Percentiles rank a stretch among this genome's conserved stretches.
These are phyloP conservation scores for Arbacia lixula DNA, from an alignment of 53 echinoderm and acorn worm genomes.

Conservation along the genomic window DNA sequence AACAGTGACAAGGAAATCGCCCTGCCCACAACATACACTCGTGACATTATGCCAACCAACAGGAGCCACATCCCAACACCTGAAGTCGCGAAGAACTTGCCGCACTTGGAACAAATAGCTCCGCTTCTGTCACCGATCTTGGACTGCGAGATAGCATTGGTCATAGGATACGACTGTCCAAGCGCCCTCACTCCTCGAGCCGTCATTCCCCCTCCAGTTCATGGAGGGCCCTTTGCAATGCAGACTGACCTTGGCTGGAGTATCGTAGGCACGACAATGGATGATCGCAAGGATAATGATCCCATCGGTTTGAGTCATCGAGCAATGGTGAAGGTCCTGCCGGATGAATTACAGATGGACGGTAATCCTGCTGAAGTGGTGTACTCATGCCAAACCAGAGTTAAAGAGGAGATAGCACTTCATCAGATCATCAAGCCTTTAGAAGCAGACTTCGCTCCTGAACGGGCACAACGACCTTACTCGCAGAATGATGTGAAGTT, in stretches of 20 bases:
- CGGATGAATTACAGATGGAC: no score
- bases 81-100: conserved; percentile 42
- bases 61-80: conserved; percentile 54
- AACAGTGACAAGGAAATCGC: no score
- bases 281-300: conserved; percentile 3
- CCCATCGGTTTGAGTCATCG: conserved; percentile 17
- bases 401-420: no score
- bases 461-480: conserved; percentile 19
- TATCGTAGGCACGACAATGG: conserved; percentile 44
- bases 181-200: conserved; percentile 60
- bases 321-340: not conserved
- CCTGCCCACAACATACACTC: no score
- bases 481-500: conserved; percentile 33
- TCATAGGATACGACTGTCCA: conserved; percentile 62
- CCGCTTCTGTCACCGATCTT: conserved; percentile 39
- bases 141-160: conserved; percentile 50
- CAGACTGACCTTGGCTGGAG: conserved; percentile 73
- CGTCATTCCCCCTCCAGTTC: conserved; percentile 35
- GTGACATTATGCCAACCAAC: conserved; percentile 2
- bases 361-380: not conserved
- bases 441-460: conserved; percentile 55
- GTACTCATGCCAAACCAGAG: not conserved
- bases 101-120: conserved; percentile 37
- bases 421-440: conserved; percentile 37
- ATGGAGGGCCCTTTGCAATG: conserved; percentile 35